Base-by-base conservation (phyloP, 2,113 vertebrate species). In the Sakesphorus luctuosus region DNA sequence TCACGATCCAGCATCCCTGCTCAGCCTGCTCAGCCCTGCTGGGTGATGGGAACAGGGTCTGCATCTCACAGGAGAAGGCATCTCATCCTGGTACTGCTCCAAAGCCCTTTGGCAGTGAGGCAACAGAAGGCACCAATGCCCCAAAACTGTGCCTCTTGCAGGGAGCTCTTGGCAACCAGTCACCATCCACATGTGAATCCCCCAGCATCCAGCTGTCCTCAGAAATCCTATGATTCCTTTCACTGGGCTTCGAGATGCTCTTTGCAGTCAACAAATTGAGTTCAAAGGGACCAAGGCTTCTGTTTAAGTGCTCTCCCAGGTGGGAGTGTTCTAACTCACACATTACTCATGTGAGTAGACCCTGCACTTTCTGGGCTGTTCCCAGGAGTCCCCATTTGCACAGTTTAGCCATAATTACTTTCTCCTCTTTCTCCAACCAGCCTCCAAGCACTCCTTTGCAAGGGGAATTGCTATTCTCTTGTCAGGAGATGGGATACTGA, bases 391-490 rank as follows among this genome's bases (percentile, higher is more conserved):
- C 3, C 88, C 49, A 68, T 49, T 86, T 84, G 92, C 94, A 86
- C 94, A 43, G 73, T 96, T 86, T 77, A 92, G 73, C 94, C 58
- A 3, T 95, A 95, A 94, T 96, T 94, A 94, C 92, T 93, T 94
- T 94, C 85, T 81, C 28, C 65, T 93, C 63, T 94, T 86, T 84
- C 73, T 44, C 15, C 68, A 74, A 18, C 71, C 88, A 72, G 86
- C 85, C 93, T 84, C 68, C 85, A 19, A 92, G 94, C 76, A 14
- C 65, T 84, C 71, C 88, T 86, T 46, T 72, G 90, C 8, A 4
- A 50, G 73, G 84, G 96, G 94, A 96, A 89, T 90, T 90, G 73
- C 90, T 89, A 65, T 87, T 95, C 92, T 88, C 94, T 35, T 53
- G 88, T 67, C 92, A 81, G 92, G 73, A 90, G 94, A 63, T 38